These are phyloP conservation scores for Microchirus variegatus DNA, from an alignment of 2,797 vertebrate genomes.

Conservation along the genomic window DNA sequence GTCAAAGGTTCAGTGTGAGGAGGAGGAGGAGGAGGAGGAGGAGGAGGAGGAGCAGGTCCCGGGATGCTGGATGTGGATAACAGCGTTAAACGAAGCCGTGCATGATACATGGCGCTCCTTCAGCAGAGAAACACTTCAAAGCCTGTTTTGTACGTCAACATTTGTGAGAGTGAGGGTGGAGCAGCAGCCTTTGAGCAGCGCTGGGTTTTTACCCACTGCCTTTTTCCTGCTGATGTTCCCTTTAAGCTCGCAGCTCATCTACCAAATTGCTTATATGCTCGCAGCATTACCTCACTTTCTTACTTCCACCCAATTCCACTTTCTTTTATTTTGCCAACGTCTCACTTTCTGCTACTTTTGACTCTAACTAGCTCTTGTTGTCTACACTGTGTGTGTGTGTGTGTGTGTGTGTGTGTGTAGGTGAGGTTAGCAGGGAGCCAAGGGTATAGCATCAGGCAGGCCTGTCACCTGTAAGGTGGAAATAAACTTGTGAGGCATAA, in stretches of 20 bases:
- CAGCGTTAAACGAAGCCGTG: slow-evolving; percentile 76
- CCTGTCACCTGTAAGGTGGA: slow-evolving; percentile 81
- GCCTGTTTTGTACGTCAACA: slow-evolving; percentile 85
- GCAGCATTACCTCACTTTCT: slow-evolving; percentile 63
- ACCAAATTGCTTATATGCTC: slow-evolving; percentile 80
- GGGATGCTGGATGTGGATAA: slow-evolving; percentile 79
- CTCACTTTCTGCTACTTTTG: slow-evolving; percentile 67
- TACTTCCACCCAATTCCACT: slow-evolving; percentile 66
- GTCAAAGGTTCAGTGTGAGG: slow-evolving; percentile 61
- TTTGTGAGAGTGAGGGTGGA: slow-evolving; percentile 79
- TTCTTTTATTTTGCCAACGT: slow-evolving; percentile 70
- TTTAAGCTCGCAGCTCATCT: slow-evolving; percentile 74
- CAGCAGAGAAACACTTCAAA: slow-evolving; percentile 81
- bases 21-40: slow-evolving; percentile 42
- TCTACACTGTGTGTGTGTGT: slow-evolving; percentile 45
- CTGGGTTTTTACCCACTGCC: slow-evolving; percentile 79
- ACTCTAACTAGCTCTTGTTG: slow-evolving; percentile 75
- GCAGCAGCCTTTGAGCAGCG: slow-evolving; percentile 81
- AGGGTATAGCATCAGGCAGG: slow-evolving; percentile 74
- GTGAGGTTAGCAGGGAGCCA: slow-evolving; percentile 71
- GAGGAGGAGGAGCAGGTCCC: slow-evolving; percentile 70
- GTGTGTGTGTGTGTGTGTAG: slow-evolving; percentile 37
- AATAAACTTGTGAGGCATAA: slow-evolving; percentile 75
- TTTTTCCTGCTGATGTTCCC: slow-evolving; percentile 73
- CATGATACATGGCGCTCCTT: slow-evolving; percentile 71